A percentile compares a stretch with the other conserved stretches of the same genome.
phyloP scores from a whole-genome alignment of 1,140 invertebrate genomes.

The Cecropterus lyciades region DNA sequence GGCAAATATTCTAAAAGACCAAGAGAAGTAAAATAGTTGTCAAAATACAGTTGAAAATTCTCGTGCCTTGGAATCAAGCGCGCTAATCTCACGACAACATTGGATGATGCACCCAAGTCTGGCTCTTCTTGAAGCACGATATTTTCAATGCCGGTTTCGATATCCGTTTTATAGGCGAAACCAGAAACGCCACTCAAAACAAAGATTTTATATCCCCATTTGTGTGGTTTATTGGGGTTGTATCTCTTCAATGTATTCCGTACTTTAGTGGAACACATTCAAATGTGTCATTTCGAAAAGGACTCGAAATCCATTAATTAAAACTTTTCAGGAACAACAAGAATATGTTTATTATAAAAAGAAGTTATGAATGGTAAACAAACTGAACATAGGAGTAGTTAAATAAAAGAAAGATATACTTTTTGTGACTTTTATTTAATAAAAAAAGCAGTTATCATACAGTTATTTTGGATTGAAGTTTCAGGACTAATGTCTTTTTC shows the following conservation, averaged over 20 bases:
- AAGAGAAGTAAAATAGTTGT: constrained; percentile 61
- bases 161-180: constrained; percentile 63
- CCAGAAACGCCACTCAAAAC: constrained; percentile 66
- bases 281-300: too few species aligned
- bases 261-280: constrained; percentile 56
- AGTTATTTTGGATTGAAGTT: too few species aligned
- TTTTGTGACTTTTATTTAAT: too few species aligned
- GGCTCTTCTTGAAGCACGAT: constrained; percentile 33
- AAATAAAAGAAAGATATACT: too few species aligned
- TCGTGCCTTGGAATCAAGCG: constrained; percentile 44
- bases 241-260: constrained; percentile 45
- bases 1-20: constrained; percentile 47
- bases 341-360: too few species aligned
- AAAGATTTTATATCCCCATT: constrained; percentile 59
- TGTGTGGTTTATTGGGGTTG: constrained; percentile 51
- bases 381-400: too few species aligned
- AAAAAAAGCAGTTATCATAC: too few species aligned
- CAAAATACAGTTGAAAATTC: constrained; percentile 56
- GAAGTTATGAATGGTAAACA: too few species aligned
- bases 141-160: constrained; percentile 52
- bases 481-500: too few species aligned
- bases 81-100: constrained; percentile 42
- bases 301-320: too few species aligned
- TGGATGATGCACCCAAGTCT: constrained; percentile 48
- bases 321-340: too few species aligned